phyloP scores from a whole-genome alignment of 1,140 invertebrate genomes.

The Panagrolaimus sp. region DNA sequence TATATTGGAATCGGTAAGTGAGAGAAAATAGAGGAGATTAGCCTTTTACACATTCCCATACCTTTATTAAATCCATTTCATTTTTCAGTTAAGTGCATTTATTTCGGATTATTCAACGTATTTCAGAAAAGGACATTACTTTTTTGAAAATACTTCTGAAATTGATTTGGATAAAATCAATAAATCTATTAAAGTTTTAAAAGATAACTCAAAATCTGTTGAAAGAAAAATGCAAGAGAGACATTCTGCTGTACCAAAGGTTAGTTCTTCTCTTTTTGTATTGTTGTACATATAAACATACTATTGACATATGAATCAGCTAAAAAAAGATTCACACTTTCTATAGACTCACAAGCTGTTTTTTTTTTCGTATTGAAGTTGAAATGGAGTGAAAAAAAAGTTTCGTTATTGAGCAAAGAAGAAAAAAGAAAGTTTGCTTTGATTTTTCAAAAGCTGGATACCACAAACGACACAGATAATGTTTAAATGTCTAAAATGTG shows the following conservation, averaged over 20 bases:
- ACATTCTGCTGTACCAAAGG: constrained; percentile 51
- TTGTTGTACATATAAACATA: neutral
- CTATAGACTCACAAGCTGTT: neutral
- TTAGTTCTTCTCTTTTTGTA: constrained; percentile 13
- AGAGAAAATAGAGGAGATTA: neutral
- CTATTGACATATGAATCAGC: constrained; percentile 14
- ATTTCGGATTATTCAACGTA: constrained; percentile 43
- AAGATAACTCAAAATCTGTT: constrained; percentile 31
- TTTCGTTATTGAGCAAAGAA: neutral
- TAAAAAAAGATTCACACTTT: neutral
- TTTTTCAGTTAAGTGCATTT: constrained; percentile 52
- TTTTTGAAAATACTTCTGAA: constrained; percentile 47
- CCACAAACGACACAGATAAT: no score
- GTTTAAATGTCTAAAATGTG: no score
- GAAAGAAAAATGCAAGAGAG: constrained; percentile 57
- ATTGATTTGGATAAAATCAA: constrained; percentile 28
- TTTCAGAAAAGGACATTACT: constrained; percentile 45
- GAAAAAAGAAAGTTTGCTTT: neutral
- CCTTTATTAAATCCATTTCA: neutral
- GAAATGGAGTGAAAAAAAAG: neutral
- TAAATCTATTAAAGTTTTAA: constrained; percentile 34
- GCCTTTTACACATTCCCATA: no score
- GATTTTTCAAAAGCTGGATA: no score
- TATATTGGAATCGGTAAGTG: constrained; percentile 51
- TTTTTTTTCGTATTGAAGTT: neutral